Base-by-base conservation (phyloP, 2,888 invertebrate genomes). In the Brachyptera putata region DNA sequence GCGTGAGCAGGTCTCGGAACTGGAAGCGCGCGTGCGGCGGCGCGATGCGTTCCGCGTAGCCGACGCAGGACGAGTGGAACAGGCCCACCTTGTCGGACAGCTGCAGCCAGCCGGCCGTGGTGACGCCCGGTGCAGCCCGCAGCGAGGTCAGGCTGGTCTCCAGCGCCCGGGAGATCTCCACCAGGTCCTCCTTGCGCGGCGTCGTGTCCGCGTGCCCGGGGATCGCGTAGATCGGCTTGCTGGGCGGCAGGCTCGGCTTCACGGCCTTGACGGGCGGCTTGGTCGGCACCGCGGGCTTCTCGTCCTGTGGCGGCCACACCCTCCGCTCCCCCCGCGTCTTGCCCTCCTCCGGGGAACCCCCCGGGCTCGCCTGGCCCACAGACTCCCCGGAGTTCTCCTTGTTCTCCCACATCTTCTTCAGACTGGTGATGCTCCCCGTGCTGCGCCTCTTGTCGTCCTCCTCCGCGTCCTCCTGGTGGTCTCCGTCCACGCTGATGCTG, bases 341-440 rank as follows among this genome's bases (percentile, higher is more conserved):
- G n/a, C 25, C 24, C 18, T 57, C 59, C 13, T 63, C 63, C 43
- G 63, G 57, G 4, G 57, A 57, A 7, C 46, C 39, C 5, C 53
- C 53, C 0, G 85, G 86, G 69, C 85, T 85, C 14, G 57, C 53
- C 9, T 61, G 58, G 3, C 61, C 63, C 16, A 57, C 34, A 18
- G 58, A 50, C 66, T 68, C 69, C 9, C 43, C 64, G 5, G 72
- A 69, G 2, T 75, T 74, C 72, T 87, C 87, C 71, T 89, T 89
- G 66, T 86, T 87, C 76, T 95, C 95, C 95, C 95, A 95, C 64
- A 95, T 77, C 74, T 91, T 91, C 74, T 94, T 94, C 69, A 95
- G 79, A 74, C 91, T 94, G 73, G 87, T 92, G 70, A 95, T 95
- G 76, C 92, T 92, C 64, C 94, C 94, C 53, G 93, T 93, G 74